Conservation (phyloP, 1,140 invertebrate species). For the Drosophila pallidifrons region DNA sequence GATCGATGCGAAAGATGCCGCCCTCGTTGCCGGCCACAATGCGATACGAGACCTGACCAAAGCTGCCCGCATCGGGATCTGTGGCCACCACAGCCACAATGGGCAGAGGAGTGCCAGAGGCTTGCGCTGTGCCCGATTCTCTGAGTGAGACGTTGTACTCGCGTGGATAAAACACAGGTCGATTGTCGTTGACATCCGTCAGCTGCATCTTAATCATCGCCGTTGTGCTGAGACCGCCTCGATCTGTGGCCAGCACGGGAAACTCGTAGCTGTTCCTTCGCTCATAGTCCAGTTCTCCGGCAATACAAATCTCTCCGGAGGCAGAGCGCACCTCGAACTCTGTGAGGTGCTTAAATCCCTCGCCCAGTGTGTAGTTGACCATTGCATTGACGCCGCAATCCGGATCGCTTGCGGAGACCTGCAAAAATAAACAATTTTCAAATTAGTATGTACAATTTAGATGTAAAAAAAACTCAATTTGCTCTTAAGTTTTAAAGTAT, state of each 20-base stretch:
- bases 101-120: conserved; percentile 88
- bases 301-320: conserved; percentile 95
- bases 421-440: conserved; percentile 73
- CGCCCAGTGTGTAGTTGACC: conserved; percentile 96
- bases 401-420: conserved; percentile 97
- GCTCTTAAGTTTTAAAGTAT: too few relatives aligned
- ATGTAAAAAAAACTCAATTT: too few relatives aligned
- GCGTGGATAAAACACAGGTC: conserved; percentile 93
- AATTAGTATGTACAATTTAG: background rate
- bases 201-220: conserved; percentile 96
- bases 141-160: conserved; percentile 95
- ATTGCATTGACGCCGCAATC: conserved; percentile 97
- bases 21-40: conserved; percentile 93
- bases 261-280: conserved; percentile 94
- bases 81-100: conserved; percentile 93
- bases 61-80: conserved; percentile 94
- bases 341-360: conserved; percentile 88
- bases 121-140: conserved; percentile 86
- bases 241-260: conserved; percentile 96
- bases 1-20: conserved; percentile 93
- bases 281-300: conserved; percentile 94
- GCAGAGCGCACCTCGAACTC: conserved; percentile 92
- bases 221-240: conserved; percentile 96
- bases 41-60: conserved; percentile 92
- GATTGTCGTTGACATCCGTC: conserved; percentile 97